Conservation (phyloP, 2,797 vertebrate genomes). For the Phrynocephalus guinanensis region DNA sequence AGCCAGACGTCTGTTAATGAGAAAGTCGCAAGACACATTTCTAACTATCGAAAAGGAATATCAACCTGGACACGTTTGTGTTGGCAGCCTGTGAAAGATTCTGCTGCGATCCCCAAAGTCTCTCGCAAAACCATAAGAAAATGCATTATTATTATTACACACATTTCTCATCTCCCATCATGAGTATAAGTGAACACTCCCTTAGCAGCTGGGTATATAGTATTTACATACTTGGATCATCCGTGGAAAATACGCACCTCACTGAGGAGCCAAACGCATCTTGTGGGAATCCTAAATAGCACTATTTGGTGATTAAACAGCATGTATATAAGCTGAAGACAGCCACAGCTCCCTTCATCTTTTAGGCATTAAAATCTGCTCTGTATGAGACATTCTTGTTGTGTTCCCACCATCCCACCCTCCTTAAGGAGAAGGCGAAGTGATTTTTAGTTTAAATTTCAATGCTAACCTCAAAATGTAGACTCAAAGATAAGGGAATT, state of each 20-base stretch:
- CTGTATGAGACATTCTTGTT: slow-evolving; percentile 19
- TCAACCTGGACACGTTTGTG: slow-evolving; percentile 36
- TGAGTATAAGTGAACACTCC: slow-evolving; percentile 23
- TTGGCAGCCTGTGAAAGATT: slow-evolving; percentile 40
- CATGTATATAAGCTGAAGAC: neutral
- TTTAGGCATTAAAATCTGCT: neutral
- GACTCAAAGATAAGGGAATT: neutral
- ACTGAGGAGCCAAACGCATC: slow-evolving; percentile 55
- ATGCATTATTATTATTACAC: slow-evolving; percentile 10
- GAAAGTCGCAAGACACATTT: slow-evolving; percentile 24
- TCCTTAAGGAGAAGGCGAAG: slow-evolving; percentile 27
- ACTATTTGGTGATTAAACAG: slow-evolving; percentile 45
- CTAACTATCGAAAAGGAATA: slow-evolving; percentile 21
- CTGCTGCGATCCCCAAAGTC: neutral
- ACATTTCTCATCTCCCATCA: slow-evolving; percentile 13
- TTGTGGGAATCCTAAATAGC: slow-evolving; percentile 53
- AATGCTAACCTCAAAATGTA: slow-evolving; percentile 30
- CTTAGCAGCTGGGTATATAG: slow-evolving; percentile 14
- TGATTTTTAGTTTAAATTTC: slow-evolving; percentile 49
- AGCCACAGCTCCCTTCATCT: slow-evolving; percentile 39
- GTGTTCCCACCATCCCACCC: neutral
- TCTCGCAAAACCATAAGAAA: slow-evolving; percentile 51
- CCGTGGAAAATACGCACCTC: slow-evolving; percentile 52
- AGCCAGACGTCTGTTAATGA: slow-evolving; percentile 6
- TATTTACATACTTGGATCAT: slow-evolving; percentile 56